Evolutionary conservation across 64 coral and sea anemone genomes (phyloP), one percentile per base, ranked within the genome.

Genomic region (Catalaphyllia jardinei): DNA sequence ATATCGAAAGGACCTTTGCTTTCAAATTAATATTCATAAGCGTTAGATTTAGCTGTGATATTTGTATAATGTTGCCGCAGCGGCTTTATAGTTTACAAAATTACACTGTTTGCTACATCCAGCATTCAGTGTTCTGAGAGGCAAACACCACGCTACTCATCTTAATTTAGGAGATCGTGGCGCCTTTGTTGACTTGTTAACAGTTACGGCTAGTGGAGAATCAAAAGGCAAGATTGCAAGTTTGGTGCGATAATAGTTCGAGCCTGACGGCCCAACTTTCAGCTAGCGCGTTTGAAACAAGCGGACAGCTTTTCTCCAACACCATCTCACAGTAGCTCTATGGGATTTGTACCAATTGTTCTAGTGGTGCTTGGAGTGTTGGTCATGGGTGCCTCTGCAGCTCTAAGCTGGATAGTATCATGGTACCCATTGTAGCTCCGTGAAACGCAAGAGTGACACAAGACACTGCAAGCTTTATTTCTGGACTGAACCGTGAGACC

Each of bases 361-460:
- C 86, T 96, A 54, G 87, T 93, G 46, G 77, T 96, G 0, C 28
- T 96, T 3, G 95, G 91, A 72, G 87, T 92, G 0, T 52, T 90
- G 4, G 91, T 79, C 27, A 93, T 90, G 71, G 90, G 93, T 85
- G 95, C 92, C 9, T 91, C 95, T 15, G 95, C 95, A 29, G 95
- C 82, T 4, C 62, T 96, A 50, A 96, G 95, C 57, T 96, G 95
- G 95, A 96, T 96, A 9, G 91, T 96, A 0, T 96, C 95, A 4
- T 96, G 95, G 95, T 96, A 96, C 77, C 95, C 95, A 18, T 22
- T 96, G 30, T 96, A 52, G 90, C 3, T 31, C 0, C 5, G 30
- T 54, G 51, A 15, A 7, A 3, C 4, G 33, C 25, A 2, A 19
- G 75, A 52, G 51, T n/a, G 4, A 11, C 3, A 39, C 31, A 10